Conservation (phyloP, 2,888 invertebrate species). For the Opisthograptis luteolata region DNA sequence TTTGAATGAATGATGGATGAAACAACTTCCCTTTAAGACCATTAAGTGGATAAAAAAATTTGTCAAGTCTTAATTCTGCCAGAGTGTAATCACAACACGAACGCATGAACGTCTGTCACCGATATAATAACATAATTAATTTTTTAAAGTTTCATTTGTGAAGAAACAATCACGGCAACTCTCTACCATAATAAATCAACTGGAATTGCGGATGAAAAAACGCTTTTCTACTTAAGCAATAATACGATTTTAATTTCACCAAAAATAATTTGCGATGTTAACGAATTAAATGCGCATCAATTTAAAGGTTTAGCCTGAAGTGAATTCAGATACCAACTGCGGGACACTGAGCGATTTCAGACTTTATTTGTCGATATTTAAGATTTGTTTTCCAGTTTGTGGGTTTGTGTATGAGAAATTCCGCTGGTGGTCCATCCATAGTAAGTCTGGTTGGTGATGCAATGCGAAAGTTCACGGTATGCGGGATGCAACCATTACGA, state of each 20-base stretch:
- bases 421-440: slow-evolving; percentile 34
- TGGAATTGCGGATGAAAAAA: slow-evolving; percentile 11
- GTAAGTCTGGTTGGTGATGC: slow-evolving; percentile 31
- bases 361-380: background rate
- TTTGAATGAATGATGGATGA: too few relatives aligned
- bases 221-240: slow-evolving; percentile 34
- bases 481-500: slow-evolving; percentile 33
- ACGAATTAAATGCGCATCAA: slow-evolving; percentile 68
- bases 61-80: too few relatives aligned
- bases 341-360: background rate
- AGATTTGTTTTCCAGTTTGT: background rate
- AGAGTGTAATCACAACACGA: too few relatives aligned
- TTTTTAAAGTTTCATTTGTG: slow-evolving; percentile 9
- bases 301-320: slow-evolving; percentile 54
- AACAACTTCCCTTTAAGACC: too few relatives aligned
- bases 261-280: slow-evolving; percentile 51
- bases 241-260: slow-evolving; percentile 68
- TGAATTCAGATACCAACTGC: slow-evolving; percentile 29
- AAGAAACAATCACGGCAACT: slow-evolving; percentile 13
- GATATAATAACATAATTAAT: too few relatives aligned
- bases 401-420: slow-evolving; percentile 26
- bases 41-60: too few relatives aligned
- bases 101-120: too few relatives aligned
- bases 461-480: slow-evolving; percentile 40
- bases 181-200: slow-evolving; percentile 16